Base-by-base conservation (phyloP, 2,113 vertebrate genomes). In the Sigmodon hispidus region DNA sequence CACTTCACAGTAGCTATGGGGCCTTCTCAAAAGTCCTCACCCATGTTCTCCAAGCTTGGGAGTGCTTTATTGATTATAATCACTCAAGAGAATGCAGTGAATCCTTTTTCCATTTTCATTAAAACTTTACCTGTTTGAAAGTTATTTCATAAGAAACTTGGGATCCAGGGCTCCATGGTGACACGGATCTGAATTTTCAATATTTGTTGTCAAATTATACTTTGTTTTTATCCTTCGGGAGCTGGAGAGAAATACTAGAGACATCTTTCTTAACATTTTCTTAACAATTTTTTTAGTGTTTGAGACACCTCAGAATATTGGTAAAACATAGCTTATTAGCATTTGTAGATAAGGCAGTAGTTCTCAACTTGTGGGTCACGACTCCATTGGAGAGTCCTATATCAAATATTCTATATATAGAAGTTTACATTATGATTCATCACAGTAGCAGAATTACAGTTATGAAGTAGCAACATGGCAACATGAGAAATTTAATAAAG, bases 21-120 rank as follows among this genome's bases (percentile, higher is more conserved):
- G 57, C 40, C 75, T 65, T 72, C 72, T 77, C 40, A 24, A 88
- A 94, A 94, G 93, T 87, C 10, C 40, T 91, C 76, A 72, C 16
- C 75, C 45, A 50, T 45, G 17, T 72, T 70, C 93, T 94, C 65
- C 70, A 80, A 43, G 2, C 45, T 63, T 75, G n/a, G 40, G 69
- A 57, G 43, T 12, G 52, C 61, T 61, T 77, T n/a, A 36, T 40
- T 77, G 80, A 67, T 81, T 48, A 76, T 6, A 40, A 90, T 72
- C 76, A 61, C 87, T 94, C 63, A 52, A 87, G 84, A 80, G 26
- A 89, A 69, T 21, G 6, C 52, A 83, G 31, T 17, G 72, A 94
- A 73, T 77, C 55, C 81, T 94, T 90, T 87, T 86, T 26, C 65
- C 40, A 93, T 95, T 96, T 94, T 93, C 72, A 80, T 96, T 91